These are phyloP conservation scores for Centroberyx gerrardi DNA, from an alignment of 2,797 vertebrate genomes.

Conservation along the genomic window DNA sequence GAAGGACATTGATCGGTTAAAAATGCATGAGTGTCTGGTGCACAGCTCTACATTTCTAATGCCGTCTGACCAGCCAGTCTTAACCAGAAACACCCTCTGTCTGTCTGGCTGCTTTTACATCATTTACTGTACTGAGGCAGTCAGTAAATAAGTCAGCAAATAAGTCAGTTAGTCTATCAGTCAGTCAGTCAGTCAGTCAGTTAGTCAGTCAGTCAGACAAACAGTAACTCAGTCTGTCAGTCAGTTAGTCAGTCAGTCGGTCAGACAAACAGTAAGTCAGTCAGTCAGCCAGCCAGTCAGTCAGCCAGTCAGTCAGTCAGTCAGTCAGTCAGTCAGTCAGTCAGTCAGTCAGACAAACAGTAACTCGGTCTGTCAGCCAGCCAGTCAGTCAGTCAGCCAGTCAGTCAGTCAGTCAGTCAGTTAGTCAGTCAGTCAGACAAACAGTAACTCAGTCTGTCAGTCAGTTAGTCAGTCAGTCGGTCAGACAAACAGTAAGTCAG, in stretches of 20 bases:
- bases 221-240: no score
- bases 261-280: background rate
- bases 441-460: no score
- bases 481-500: no score
- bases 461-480: no score
- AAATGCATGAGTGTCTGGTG: constrained; percentile 75
- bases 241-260: no score
- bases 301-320: no score
- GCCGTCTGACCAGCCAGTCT: constrained; percentile 52
- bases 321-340: no score
- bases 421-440: no score
- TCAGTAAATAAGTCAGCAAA: background rate
- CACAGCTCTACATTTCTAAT: constrained; percentile 58
- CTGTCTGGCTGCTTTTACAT: constrained; percentile 40
- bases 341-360: background rate
- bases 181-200: background rate
- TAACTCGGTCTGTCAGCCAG: no score
- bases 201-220: background rate
- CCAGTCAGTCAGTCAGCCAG: no score
- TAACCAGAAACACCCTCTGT: constrained; percentile 24
- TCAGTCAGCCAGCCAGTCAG: background rate
- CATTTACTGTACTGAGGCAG: constrained; percentile 6
- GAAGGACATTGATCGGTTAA: constrained; percentile 72
- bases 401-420: no score
- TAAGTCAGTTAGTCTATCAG: background rate